Evolutionary conservation across 1,140 invertebrate genomes (phyloP), one percentile per base, ranked within the genome.

Genomic region (Trichoplusia ni): DNA sequence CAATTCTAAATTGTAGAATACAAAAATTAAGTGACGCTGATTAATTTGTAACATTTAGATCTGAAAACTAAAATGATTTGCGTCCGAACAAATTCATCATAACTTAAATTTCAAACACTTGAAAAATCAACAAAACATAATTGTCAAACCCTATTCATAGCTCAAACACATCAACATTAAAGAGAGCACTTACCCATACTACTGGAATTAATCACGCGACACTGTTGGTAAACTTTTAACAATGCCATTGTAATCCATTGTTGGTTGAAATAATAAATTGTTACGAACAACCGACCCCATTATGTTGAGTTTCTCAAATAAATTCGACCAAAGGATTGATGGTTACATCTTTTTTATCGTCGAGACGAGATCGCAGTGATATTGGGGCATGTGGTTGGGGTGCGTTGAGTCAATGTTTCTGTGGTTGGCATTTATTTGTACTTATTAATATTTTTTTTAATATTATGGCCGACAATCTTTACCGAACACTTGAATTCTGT

Each of bases 161-260:
- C 18, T 21, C 42, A 37, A 40, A 40, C 23, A 40, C 8, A 16
- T 40, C 8, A 4, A 19, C 18, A 16, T 27, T 31, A 71, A 69
- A 69, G 69, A 76, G 74, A 69, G 69, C 69, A 68, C 64, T 74
- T 75, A 75, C 35, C 61, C 54, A 63, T 69, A 74, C 75, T 75
- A 73, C 64, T 67, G 65, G 71, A 77, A 83, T 83, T 86, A 86
- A 84, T 86, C 78, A 82, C 74, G 75, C 70, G 66, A 67, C 64
- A 59, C 18, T 84, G 81, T 82, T 86, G 77, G 81, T 80, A 86
- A 83, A 84, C 78, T 82, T 67, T 62, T 71, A 38, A 82, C 77
- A 81, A 79, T 73, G 61, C 33, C 60, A 69, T 77, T 82, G 81
- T 79, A 23, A 23, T 9, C 67, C 60, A 71, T 79, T 76, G 77